These are phyloP conservation scores for Leucoma salicis DNA, from an alignment of 2,888 invertebrate genomes.

Conservation along the genomic window DNA sequence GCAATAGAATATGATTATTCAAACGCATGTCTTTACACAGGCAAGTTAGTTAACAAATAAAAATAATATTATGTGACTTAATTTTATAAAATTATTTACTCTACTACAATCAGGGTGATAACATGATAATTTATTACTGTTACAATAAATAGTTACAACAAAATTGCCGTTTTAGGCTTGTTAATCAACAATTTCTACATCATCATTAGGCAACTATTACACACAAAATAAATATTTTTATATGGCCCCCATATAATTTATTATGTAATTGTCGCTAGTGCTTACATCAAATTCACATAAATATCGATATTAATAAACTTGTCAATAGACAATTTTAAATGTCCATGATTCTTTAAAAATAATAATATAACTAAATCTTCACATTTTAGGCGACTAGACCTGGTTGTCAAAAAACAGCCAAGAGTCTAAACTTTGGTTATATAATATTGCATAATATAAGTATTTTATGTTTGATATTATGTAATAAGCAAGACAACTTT, in stretches of 20 bases:
- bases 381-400: constrained; percentile 68
- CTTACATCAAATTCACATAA: constrained; percentile 22
- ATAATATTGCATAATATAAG: constrained; percentile 50
- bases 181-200: constrained; percentile 10
- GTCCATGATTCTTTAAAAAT: constrained; percentile 52
- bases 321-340: constrained; percentile 42
- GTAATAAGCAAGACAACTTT: constrained; percentile 41
- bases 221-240: neutral
- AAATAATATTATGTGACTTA: constrained; percentile 28
- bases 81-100: constrained; percentile 13
- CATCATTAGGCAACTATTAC: neutral
- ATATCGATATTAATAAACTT: constrained; percentile 44
- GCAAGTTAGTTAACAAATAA: constrained; percentile 22
- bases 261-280: constrained; percentile 5
- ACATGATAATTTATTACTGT: neutral
- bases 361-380: constrained; percentile 53
- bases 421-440: constrained; percentile 72
- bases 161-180: neutral
- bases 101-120: neutral
- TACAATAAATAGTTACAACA: neutral
- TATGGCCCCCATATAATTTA: constrained; percentile 25
- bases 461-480: constrained; percentile 30
- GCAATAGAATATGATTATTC: constrained; percentile 29
- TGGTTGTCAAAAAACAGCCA: constrained; percentile 61
- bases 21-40: constrained; percentile 19